Conservation (phyloP, 2,888 invertebrate genomes). For the Diogma glabrata region DNA sequence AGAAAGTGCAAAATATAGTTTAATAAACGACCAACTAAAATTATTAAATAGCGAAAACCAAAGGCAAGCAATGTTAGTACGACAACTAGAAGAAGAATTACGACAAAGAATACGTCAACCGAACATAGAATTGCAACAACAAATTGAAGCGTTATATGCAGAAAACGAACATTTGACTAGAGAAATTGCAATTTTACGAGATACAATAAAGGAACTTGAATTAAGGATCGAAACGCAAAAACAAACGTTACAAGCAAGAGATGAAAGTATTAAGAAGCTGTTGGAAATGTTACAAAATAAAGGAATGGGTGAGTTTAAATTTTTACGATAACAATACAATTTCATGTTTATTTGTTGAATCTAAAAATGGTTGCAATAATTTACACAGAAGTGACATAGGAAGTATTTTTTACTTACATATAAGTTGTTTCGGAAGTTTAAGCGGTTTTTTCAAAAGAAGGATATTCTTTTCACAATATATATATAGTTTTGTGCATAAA, state of each 20-base stretch:
- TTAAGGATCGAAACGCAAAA: slow-evolving; percentile 95
- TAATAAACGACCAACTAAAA: slow-evolving; percentile 93
- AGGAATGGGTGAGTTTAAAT: slow-evolving; percentile 76
- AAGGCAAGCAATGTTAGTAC: slow-evolving; percentile 93
- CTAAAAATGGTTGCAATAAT: no score
- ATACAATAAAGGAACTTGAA: slow-evolving; percentile 94
- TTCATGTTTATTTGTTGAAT: no score
- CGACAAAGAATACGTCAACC: slow-evolving; percentile 79
- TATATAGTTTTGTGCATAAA: no score
- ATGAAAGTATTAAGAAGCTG: slow-evolving; percentile 97
- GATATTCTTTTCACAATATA: no score
- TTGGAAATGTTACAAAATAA: slow-evolving; percentile 97
- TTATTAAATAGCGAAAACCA: slow-evolving; percentile 93
- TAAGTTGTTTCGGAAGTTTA: not conserved
- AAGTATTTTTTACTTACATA: no score
- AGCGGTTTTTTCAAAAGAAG: no score
- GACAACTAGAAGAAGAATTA: slow-evolving; percentile 86
- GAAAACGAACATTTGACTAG: slow-evolving; percentile 91
- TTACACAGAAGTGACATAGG: no score
- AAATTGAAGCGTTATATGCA: slow-evolving; percentile 81
- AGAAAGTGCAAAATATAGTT: slow-evolving; percentile 92
- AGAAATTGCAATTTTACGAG: slow-evolving; percentile 83
- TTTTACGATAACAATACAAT: no score
- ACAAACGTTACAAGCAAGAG: slow-evolving; percentile 90
- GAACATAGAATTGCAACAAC: slow-evolving; percentile 82